A percentile compares a stretch with the other conserved stretches of the same genome.
Evolutionary conservation across 2,888 invertebrate species (phyloP).

Genomic region (Drosophila austrosaltans): DNA sequence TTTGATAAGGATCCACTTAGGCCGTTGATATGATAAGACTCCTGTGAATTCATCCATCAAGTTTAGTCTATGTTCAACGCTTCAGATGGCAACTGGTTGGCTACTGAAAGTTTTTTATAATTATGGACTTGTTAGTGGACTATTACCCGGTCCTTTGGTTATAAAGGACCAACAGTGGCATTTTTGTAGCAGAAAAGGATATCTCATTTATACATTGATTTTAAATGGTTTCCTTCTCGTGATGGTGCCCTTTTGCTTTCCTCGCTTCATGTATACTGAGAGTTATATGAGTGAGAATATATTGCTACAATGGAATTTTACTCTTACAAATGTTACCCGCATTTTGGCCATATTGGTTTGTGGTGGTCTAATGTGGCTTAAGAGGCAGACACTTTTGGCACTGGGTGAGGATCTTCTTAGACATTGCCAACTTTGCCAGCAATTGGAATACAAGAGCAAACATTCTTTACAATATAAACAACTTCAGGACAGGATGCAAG

Average conservation of each 20-base stretch:
- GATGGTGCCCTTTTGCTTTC: slow-evolving; percentile 26
- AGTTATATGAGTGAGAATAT: slow-evolving; percentile 36
- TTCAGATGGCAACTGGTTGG: slow-evolving; percentile 20
- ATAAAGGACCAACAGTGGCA: neutral
- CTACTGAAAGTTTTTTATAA: slow-evolving; percentile 29
- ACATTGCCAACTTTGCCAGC: slow-evolving; percentile 18
- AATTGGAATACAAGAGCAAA: neutral
- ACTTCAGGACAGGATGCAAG: slow-evolving; percentile 5
- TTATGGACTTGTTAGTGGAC: slow-evolving; percentile 17
- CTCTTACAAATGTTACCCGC: slow-evolving; percentile 19
- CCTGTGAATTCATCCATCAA: neutral
- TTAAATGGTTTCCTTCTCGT: slow-evolving; percentile 18
- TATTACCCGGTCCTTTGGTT: slow-evolving; percentile 19
- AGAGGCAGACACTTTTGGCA: slow-evolving; percentile 15
- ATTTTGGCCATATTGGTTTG: slow-evolving; percentile 33
- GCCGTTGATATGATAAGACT: neutral
- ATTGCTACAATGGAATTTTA: slow-evolving; percentile 25
- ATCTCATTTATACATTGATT: slow-evolving; percentile 29
- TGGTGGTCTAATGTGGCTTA: slow-evolving; percentile 22
- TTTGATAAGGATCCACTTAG: neutral
- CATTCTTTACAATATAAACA: neutral
- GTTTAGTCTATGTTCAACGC: slow-evolving; percentile 10
- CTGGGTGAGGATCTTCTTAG: slow-evolving; percentile 1
- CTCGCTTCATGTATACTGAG: slow-evolving; percentile 29
- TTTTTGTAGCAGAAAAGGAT: neutral